Percentiles rank a stretch among this genome's conserved stretches.
phyloP scores from a whole-genome alignment of 2,797 vertebrate species.

The Aphelocoma californica region DNA sequence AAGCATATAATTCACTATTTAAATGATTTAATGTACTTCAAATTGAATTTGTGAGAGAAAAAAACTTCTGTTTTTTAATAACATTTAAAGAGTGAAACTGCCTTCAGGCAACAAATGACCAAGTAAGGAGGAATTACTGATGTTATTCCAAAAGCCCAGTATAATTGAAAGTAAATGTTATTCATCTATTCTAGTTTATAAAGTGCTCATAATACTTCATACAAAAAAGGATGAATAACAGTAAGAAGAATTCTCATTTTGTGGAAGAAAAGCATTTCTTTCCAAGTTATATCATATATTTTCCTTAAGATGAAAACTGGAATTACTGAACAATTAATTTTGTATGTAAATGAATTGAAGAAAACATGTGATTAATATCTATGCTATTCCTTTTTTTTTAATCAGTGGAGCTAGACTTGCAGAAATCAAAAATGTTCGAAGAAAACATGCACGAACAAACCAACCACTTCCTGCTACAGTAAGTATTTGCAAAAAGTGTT shows the following conservation, averaged over 20 bases:
- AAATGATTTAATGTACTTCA: not conserved
- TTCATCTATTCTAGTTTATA: not conserved
- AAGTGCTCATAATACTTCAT: not conserved
- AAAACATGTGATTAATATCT: not conserved
- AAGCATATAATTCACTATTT: not conserved
- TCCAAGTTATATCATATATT: not conserved
- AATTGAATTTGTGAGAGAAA: not conserved
- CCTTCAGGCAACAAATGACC: constrained; percentile 10
- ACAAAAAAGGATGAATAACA: not conserved
- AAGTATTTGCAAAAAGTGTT: not conserved
- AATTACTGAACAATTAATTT: not conserved
- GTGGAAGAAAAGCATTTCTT: not conserved
- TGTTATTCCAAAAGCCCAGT: not conserved
- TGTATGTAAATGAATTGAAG: not conserved
- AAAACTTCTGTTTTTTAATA: not conserved
- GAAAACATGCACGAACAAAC: not conserved
- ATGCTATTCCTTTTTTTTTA: not conserved
- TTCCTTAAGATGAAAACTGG: not conserved
- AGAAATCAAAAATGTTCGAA: not conserved
- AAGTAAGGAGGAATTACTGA: not conserved
- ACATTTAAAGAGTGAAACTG: not conserved
- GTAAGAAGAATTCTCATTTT: not conserved
- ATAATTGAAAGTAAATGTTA: not conserved
- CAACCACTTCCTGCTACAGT: not conserved
- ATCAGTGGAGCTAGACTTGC: not conserved